Base-by-base conservation (phyloP, 2,113 vertebrate genomes). In the Aphelocoma coerulescens region DNA sequence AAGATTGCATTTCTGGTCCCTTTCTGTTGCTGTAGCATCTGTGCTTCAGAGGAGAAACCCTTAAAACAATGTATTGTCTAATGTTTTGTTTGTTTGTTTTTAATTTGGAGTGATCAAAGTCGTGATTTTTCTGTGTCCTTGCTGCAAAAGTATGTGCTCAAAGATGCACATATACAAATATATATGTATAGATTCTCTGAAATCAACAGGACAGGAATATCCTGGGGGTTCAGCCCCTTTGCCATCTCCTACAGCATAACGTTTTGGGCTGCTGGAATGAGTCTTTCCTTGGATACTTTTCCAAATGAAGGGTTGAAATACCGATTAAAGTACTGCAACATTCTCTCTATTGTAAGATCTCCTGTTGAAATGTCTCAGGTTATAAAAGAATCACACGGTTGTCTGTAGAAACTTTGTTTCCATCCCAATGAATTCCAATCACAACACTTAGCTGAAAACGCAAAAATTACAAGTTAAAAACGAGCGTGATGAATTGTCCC, bases 401-500 rank as follows among this genome's bases (percentile, higher is more conserved):
- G 30, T 44, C 68, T 71, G 24, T 7, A 39, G 79, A 55, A 63
- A 77, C 73, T 57, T 44, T 32, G 30, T 17, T 37, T 43, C 32
- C 30, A 39, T 28, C 69, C 39, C 7, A 0, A 4, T 63, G 49
- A 59, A 71, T 65, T 85, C 67, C 33, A 75, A 32, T 11, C 54
- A 78, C 87, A 93, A 21, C 22, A 8, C 10, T 49, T 5, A 11
- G 28, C 2, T 30, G 30, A 24, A 85, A 89, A 65, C 1, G 0
- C 27, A 58, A 37, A 78, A 92, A 21, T 9, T 41, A 0, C 4
- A 27, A 18, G 17, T 37, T 49, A 20, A n/a, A 71, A 87, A 11
- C 0, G 2, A 4, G 6, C 2, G 3, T 0, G 24, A 37, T 5
- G 13, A 7, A 37, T 37, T 9, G 6, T 9, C 80, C 46, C 46